Base-by-base conservation (phyloP, 1,140 invertebrate genomes). In the Drosophila ficusphila region DNA sequence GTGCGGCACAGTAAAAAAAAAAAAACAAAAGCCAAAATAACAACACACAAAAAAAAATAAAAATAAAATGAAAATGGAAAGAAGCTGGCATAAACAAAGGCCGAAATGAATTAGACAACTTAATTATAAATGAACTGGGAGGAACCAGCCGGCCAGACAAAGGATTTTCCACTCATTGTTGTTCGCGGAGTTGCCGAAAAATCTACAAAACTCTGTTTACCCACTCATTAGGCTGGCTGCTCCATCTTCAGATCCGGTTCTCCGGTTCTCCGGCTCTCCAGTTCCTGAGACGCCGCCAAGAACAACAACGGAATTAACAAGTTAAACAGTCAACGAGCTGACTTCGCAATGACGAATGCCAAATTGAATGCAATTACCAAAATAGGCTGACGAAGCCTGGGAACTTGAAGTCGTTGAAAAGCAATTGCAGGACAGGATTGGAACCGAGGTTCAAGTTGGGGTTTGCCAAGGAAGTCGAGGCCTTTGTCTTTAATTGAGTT, bases 91-190 rank as follows among this genome's bases (percentile, higher is more conserved):
- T 65, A 60, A 85, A 76, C 57, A 85, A 73, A 76, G 79, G 81
- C 61, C 70, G 48, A 89, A 89, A 89, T 72, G 83, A 89, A 89
- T 89, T 89, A 89, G 81, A 89, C 86, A 89, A 89, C 86, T 89
- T 82, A 89, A 89, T 89, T 89, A 90, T 89, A 86, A 89, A 89
- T 89, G 86, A 89, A 68, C 73, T 86, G 61, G 54, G 42, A 42
- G 65, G 29, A 41, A 5, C 2, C 5, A 5, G 56, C 36, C 34
- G 49, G 39, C 58, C 70, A 73, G 76, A 86, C 81, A 86, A 86
- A 88, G 76, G 76, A 88, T 88, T 88, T 88, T 48, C 49, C 53
- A 65, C 76, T 38, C 49, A 47, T 67, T 68, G 64, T 68, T 64
- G 23, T 12, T n/a, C 23, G n/a, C 18, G 14, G 48, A 61, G 42